Conservation (phyloP, 2,888 invertebrate species). For the Melieria picta region DNA sequence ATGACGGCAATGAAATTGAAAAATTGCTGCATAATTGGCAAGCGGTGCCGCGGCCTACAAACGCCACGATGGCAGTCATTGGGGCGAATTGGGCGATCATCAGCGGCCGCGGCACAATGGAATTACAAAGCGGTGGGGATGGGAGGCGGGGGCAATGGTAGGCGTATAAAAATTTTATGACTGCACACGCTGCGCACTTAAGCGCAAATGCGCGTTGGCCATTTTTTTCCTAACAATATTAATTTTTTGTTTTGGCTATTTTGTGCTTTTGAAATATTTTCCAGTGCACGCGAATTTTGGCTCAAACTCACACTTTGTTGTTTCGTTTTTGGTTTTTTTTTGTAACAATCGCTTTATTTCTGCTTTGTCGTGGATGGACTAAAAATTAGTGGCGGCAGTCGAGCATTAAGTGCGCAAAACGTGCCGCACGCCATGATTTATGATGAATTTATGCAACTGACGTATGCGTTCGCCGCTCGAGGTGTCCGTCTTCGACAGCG, state of each 20-base stretch:
- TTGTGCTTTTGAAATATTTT: too few relatives aligned
- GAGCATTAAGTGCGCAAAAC: not conserved
- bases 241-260: too few relatives aligned
- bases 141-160: not conserved
- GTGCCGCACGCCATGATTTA: constrained; percentile 20
- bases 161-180: not conserved
- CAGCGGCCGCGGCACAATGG: constrained; percentile 8
- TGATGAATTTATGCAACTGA: constrained; percentile 27
- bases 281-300: too few relatives aligned
- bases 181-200: not conserved
- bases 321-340: too few relatives aligned
- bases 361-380: too few relatives aligned
- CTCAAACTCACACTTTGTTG: too few relatives aligned
- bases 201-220: not conserved
- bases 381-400: not conserved
- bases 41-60: not conserved
- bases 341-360: too few relatives aligned
- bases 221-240: too few relatives aligned
- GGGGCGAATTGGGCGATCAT: not conserved
- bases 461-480: too few relatives aligned
- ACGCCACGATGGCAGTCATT: not conserved
- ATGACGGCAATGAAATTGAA: constrained; percentile 21
- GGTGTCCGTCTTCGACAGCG: too few relatives aligned
- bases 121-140: not conserved
- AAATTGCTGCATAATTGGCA: constrained; percentile 32